Evolutionary conservation across 2,797 vertebrate genomes (phyloP), one percentile per base, ranked within the genome.

Genomic region (Sebastes dallii): DNA sequence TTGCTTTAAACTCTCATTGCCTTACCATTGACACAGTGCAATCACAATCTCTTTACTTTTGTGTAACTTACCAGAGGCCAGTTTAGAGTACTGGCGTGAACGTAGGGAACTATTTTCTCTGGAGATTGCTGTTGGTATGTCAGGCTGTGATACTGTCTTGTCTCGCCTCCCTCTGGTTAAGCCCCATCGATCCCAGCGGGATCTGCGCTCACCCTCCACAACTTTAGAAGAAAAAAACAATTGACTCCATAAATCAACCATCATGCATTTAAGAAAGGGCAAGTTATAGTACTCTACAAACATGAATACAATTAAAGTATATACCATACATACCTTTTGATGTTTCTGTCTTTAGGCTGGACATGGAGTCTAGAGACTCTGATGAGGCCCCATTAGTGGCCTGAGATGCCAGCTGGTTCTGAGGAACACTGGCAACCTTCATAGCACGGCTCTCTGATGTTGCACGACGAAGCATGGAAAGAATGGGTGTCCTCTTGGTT

Each of bases 161-260:
- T 97, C 97, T 86, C 96, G 96, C 86, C 91, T 96, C 46, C 95
- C 92, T 81, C 97, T 95, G 0, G 96, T 97, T 82, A 99, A 87
- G 5, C 98, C 98, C 98, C 97, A 99, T 55, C 97, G 95, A 85
- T 98, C 97, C 98, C 99, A 99, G 75, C 97, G 96, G 6, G 96
- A 97, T 81, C 95, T 92, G 4, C 93, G 94, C 5, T 96, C 97
- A 69, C 46, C 88, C 72, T 94, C 96, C 77, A 59, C 81, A 29
- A 89, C 96, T 89, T 93, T n/a, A 5, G 22, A 58, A 61, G 8
- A 86, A 13, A 68, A 58, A 24, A 24, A 56, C 9, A 20, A 62
- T 22, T 5, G 24, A 24, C 12, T 73, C 13, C 27, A 68, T 82
- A 36, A 78, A 55, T 78, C 10, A 78, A 54, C 25, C 11, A 39